These are phyloP conservation scores for Suricata suricatta DNA, from an alignment of 2,113 vertebrate genomes.

Conservation along the genomic window DNA sequence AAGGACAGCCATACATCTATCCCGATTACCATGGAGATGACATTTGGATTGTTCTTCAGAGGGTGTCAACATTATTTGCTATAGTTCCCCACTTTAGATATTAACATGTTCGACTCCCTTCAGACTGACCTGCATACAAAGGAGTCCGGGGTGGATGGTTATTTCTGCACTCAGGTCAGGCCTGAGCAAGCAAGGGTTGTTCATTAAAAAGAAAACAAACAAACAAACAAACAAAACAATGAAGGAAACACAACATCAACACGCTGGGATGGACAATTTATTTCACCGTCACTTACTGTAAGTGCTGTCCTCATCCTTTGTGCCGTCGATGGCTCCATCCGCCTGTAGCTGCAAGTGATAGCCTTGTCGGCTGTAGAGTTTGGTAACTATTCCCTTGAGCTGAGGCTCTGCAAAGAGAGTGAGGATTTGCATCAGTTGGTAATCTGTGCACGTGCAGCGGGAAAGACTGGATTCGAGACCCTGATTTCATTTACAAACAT, in stretches of 20 bases:
- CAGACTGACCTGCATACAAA: constrained; percentile 32
- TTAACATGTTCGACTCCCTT: constrained; percentile 56
- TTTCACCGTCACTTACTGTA: constrained; percentile 92
- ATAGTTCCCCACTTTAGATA: constrained; percentile 70
- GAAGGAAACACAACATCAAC: constrained; percentile 25
- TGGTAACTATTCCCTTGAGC: constrained; percentile 99
- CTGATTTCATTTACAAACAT: neutral
- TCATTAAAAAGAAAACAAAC: neutral
- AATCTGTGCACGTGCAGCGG: neutral
- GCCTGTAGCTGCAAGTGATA: constrained; percentile 99
- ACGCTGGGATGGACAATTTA: constrained; percentile 32
- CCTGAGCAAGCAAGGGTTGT: constrained; percentile 23
- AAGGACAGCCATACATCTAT: constrained; percentile 83
- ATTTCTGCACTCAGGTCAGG: constrained; percentile 21
- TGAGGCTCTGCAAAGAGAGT: constrained; percentile 94
- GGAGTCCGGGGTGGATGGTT: neutral
- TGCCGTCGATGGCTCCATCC: constrained; percentile 99
- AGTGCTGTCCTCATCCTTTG: constrained; percentile 98
- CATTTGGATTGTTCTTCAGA: constrained; percentile 83
- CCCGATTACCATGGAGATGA: constrained; percentile 86
- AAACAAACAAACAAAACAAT: neutral
- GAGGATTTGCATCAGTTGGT: constrained; percentile 76
- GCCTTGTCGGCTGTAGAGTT: constrained; percentile 99
- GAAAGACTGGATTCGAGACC: constrained; percentile 7
- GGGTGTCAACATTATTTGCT: constrained; percentile 80